phyloP scores from a whole-genome alignment of 2,888 invertebrate genomes.

The Cephonodes hylas region DNA sequence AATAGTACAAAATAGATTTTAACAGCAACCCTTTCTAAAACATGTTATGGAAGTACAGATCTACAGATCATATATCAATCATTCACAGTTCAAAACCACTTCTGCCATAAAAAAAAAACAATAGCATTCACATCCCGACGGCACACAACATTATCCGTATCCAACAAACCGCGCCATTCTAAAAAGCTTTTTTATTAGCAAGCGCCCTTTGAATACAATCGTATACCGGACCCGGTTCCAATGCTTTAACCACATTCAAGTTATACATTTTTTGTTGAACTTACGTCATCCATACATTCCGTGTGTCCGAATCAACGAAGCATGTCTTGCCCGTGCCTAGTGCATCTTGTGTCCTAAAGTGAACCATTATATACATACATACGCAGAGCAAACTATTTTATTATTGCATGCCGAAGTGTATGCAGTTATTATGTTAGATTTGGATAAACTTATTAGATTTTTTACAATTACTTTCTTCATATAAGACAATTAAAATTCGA shows the following conservation, averaged over 20 bases:
- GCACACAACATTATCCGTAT: neutral
- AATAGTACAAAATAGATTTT: neutral
- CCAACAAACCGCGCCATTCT: neutral
- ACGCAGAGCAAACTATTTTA: neutral
- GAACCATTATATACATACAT: neutral
- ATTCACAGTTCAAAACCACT: neutral
- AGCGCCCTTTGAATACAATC: conserved; percentile 12
- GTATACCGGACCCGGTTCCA: conserved; percentile 10
- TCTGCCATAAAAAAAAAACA: neutral
- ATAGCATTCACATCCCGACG: neutral
- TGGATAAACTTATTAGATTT: neutral
- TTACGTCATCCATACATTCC: conserved; percentile 5
- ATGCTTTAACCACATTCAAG: conserved; percentile 1
- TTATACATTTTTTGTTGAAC: neutral
- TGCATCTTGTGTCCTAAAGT: neutral
- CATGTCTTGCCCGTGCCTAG: conserved; percentile 1
- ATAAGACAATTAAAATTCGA: too few relatives aligned
- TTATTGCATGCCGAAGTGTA: neutral
- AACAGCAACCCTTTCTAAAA: neutral
- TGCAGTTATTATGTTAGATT: neutral
- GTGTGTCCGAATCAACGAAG: conserved; percentile 3
- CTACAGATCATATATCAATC: neutral
- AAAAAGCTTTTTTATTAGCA: conserved; percentile 9
- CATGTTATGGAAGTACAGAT: neutral
- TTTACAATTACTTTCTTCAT: neutral